Conservation (phyloP, 1,140 invertebrate genomes). For the Hypothenemus hampei region DNA sequence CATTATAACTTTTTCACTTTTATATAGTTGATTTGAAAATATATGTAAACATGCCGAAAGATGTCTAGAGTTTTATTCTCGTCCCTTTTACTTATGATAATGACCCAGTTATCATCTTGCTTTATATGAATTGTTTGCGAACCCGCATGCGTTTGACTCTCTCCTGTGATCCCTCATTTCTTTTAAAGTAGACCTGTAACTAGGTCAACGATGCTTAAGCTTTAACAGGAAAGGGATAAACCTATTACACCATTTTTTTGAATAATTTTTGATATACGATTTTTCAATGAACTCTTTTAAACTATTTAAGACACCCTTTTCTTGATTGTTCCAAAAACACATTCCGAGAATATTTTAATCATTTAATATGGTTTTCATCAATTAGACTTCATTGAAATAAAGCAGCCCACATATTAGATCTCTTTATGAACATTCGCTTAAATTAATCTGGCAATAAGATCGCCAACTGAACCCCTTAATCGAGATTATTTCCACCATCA, state of each 20-base stretch:
- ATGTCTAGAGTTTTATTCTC: conserved; percentile 19
- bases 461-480: conserved; percentile 15
- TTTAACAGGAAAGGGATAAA: too few species aligned
- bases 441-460: conserved; percentile 22
- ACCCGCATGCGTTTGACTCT: too few species aligned
- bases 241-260: too few species aligned
- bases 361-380: conserved; percentile 16
- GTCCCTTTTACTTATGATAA: background rate
- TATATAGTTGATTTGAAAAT: conserved; percentile 46
- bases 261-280: too few species aligned
- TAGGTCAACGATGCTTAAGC: too few species aligned
- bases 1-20: conserved; percentile 46
- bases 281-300: too few species aligned
- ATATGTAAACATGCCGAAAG: conserved; percentile 46
- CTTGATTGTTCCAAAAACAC: background rate
- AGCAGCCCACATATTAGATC: conserved; percentile 24
- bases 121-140: too few species aligned
- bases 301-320: conserved; percentile 1
- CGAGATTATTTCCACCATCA: too few species aligned
- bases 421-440: conserved; percentile 19
- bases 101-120: too few species aligned
- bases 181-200: too few species aligned
- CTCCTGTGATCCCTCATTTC: too few species aligned
- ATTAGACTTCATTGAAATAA: conserved; percentile 25
- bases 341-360: conserved; percentile 6